Evolutionary conservation across 2,797 vertebrate genomes (phyloP).

Genomic region (Poeciliopsis presidionis): DNA sequence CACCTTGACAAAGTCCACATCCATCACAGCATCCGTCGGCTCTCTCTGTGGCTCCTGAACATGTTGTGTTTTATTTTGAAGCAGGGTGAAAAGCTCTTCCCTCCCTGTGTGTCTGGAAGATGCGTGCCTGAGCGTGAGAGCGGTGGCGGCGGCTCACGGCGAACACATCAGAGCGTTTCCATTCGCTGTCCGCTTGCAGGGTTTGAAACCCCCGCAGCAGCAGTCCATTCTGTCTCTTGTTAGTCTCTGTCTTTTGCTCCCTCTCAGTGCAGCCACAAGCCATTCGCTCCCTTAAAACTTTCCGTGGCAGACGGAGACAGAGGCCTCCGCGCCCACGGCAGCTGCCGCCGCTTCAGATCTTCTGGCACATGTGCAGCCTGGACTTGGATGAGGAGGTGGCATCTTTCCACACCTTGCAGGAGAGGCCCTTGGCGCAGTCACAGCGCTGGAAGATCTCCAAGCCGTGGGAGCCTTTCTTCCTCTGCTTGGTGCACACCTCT

Average conservation of each 20-base stretch:
- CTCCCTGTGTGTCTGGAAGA: conserved; percentile 21
- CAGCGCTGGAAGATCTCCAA: conserved; percentile 98
- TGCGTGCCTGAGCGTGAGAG: conserved; percentile 28
- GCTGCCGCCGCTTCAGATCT: conserved; percentile 80
- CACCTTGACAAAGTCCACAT: conserved; percentile 42
- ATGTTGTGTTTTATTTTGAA: conserved; percentile 32
- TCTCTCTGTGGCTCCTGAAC: conserved; percentile 60
- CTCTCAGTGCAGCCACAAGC: conserved; percentile 63
- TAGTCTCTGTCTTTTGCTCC: conserved; percentile 65
- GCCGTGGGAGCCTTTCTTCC: conserved; percentile 95
- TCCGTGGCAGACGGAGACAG: conserved; percentile 63
- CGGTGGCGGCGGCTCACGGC: conserved; percentile 52
- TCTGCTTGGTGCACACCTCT: conserved; percentile 96
- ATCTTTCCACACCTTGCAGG: conserved; percentile 99
- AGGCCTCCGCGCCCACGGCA: conserved; percentile 56
- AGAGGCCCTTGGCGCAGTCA: conserved; percentile 96
- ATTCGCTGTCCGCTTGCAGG: conserved; percentile 46
- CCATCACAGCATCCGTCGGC: conserved; percentile 47
- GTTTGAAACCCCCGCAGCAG: conserved; percentile 48
- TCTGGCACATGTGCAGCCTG: conserved; percentile 98
- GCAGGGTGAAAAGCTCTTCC: conserved; percentile 20
- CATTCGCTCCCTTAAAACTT: conserved; percentile 53
- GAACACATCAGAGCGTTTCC: conserved; percentile 63
- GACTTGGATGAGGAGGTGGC: conserved; percentile 97
- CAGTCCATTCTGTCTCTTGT: conserved; percentile 68